These are phyloP conservation scores for Lepus timidus DNA, from an alignment of 2,113 vertebrate species.

Conservation along the genomic window DNA sequence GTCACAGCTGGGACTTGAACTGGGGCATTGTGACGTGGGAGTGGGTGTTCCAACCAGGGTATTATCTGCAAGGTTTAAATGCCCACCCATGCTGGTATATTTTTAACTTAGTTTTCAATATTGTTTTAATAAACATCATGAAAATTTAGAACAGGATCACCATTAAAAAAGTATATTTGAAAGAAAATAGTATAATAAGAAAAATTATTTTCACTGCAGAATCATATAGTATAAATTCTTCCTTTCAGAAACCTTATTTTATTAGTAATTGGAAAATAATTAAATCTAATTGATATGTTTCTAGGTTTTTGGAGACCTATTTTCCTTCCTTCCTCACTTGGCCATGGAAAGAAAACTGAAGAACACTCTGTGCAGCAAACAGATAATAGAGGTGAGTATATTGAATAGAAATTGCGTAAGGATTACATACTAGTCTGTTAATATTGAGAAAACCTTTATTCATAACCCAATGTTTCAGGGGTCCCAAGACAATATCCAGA, in stretches of 20 bases:
- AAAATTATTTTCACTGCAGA: constrained; percentile 20
- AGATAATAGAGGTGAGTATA: constrained; percentile 91
- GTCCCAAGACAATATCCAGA: neutral
- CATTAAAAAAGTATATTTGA: neutral
- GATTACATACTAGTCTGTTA: constrained; percentile 10
- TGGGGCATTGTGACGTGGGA: no score
- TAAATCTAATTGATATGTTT: constrained; percentile 87
- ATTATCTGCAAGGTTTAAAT: no score
- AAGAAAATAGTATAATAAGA: constrained; percentile 33
- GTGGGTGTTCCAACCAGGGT: no score
- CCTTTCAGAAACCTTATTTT: constrained; percentile 27
- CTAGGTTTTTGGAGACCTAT: constrained; percentile 94
- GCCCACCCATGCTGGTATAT: neutral
- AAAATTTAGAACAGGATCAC: neutral
- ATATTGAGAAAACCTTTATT: neutral
- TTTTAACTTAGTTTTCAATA: constrained; percentile 43
- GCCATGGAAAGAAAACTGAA: constrained; percentile 92
- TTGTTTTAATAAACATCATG: constrained; percentile 32
- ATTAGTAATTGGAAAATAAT: constrained; percentile 32
- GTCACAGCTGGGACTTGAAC: no score
- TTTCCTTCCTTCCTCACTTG: constrained; percentile 92
- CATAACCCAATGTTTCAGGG: neutral
- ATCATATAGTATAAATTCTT: neutral
- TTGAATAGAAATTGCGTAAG: constrained; percentile 4
- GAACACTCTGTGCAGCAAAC: constrained; percentile 92